A percentile compares a stretch with the other conserved stretches of the same genome.
Evolutionary conservation across 2,888 invertebrate genomes (phyloP).

Genomic region (Ecdyonurus torrentis): DNA sequence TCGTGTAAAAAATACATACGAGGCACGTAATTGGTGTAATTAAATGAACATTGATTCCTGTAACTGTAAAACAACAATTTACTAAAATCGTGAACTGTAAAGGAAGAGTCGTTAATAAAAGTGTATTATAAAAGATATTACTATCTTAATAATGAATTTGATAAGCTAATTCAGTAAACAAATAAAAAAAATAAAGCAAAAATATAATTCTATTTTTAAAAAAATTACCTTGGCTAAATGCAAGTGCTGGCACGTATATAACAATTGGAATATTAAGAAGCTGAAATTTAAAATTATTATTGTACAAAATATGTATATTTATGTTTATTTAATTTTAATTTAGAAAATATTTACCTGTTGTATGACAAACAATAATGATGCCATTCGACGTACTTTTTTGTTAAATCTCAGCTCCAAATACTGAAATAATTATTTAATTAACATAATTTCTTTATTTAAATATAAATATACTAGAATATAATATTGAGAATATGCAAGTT

Average conservation of each 20-base stretch:
- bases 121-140: too few relatives aligned
- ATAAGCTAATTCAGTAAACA: not conserved
- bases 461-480: too few relatives aligned
- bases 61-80: constrained; percentile 26
- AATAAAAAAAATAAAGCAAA: not conserved
- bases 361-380: constrained; percentile 49
- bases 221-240: constrained; percentile 58
- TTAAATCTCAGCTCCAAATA: constrained; percentile 5
- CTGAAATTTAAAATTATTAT: too few relatives aligned
- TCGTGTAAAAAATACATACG: constrained; percentile 40
- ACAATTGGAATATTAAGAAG: not conserved
- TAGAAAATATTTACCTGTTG: constrained; percentile 32
- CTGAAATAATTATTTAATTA: constrained; percentile 1
- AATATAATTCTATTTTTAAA: not conserved
- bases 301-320: too few relatives aligned
- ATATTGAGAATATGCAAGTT: too few relatives aligned
- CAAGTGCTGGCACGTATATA: constrained; percentile 18
- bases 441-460: too few relatives aligned
- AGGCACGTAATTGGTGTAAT: constrained; percentile 33
- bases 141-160: not conserved
- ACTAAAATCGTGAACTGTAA: too few relatives aligned
- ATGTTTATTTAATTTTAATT: too few relatives aligned
- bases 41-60: constrained; percentile 35
- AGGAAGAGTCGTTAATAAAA: too few relatives aligned
- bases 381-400: constrained; percentile 19